Base-by-base conservation (phyloP, 1,140 invertebrate genomes). In the Calephelis nemesis region DNA sequence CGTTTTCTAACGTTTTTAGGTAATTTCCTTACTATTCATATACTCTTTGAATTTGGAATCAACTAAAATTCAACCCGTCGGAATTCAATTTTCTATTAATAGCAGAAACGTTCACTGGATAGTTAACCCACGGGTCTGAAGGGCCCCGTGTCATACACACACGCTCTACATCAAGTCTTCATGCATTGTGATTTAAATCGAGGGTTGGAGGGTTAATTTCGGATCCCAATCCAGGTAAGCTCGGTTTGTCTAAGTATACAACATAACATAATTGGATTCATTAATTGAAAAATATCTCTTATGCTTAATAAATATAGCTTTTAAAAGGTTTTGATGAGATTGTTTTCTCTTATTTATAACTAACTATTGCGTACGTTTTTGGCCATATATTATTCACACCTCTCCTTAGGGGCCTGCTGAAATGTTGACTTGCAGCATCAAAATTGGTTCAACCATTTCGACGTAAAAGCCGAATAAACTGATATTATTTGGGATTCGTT, bases 171-270 rank as follows among this genome's bases (percentile, higher is more conserved):
- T 75, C 73, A 74, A 65, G 52, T 75, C 72, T 74, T 67, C 65
- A 64, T 58, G 68, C 64, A 79, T 83, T 83, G 75, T 83, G 73
- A 83, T 83, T 83, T 79, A 81, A 83, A 83, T 79, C 75, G 66
- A 54, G 73, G 74, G 75, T 74, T 72, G 63, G 68, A 77, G 74
- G 74, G 68, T 75, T 70, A 70, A 70, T 74, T 68, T 13, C 13
- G 63, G 68, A 50, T 62, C 62, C 50, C 66, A 69, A 54, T 54
- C 48, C 67, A 69, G 67, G 62, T 65, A 65, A 42, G 65, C 39
- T 65, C 69, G 54, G 67, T 67, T 66, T 50, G 49, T 50, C 49
- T 65, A 42, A 65, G 45, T 11, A 54, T 65, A 45, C 54, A 54
- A 65, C 6, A 15, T 11, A 45, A 40, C 5, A 13, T 62, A 39